phyloP scores from a whole-genome alignment of 2,113 vertebrate genomes.

The Motacilla alba region DNA sequence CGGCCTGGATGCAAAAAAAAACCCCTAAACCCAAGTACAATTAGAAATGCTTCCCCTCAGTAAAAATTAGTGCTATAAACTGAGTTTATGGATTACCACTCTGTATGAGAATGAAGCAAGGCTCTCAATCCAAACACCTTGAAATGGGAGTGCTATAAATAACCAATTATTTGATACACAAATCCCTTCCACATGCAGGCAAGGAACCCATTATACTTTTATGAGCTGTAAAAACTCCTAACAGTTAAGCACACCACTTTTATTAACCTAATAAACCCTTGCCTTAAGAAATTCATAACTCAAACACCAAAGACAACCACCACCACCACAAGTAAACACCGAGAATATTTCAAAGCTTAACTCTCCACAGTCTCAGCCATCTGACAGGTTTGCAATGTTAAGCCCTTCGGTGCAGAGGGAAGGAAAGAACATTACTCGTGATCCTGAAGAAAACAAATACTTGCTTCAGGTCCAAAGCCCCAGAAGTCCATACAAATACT shows the following conservation, averaged over 20 bases:
- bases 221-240: conserved; percentile 41
- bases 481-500: not conserved
- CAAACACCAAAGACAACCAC: conserved; percentile 30
- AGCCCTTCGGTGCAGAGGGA: not conserved
- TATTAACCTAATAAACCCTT: conserved; percentile 1
- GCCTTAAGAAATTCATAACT: conserved; percentile 8
- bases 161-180: not conserved
- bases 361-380: not conserved
- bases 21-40: not conserved
- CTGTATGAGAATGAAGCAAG: not conserved
- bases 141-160: not conserved
- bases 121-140: not conserved
- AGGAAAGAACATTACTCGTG: conserved; percentile 9
- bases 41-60: not conserved
- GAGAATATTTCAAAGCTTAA: not conserved
- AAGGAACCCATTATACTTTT: not conserved
- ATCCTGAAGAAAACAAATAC: conserved; percentile 47
- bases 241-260: not conserved
- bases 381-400: conserved; percentile 22
- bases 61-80: not conserved
- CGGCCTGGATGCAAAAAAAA: not conserved
- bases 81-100: not conserved
- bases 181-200: not conserved
- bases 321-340: not conserved
- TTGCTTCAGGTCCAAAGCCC: conserved; percentile 47